Conservation (phyloP, 2,888 invertebrate species). For the Nemoura dubitans region DNA sequence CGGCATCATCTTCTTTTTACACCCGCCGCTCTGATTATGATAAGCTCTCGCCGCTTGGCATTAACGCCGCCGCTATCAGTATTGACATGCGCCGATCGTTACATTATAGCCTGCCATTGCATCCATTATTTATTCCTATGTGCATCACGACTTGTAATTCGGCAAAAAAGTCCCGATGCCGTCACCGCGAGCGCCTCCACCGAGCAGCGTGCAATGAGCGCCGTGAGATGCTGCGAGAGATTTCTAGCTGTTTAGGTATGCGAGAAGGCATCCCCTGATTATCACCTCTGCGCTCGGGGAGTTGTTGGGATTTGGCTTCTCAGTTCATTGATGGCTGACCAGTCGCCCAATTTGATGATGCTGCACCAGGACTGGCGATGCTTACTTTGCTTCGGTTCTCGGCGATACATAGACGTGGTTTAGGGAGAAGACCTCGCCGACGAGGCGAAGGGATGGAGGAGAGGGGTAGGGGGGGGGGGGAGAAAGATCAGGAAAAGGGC, state of each 20-base stretch:
- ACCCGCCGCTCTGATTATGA: slow-evolving; percentile 37
- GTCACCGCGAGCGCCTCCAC: neutral
- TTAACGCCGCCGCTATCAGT: neutral
- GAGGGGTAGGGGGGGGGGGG: slow-evolving; percentile 25
- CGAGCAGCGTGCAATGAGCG: neutral
- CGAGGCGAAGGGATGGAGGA: neutral
- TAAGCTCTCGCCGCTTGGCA: slow-evolving; percentile 1
- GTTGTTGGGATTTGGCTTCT: slow-evolving; percentile 29
- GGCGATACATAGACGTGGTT: slow-evolving; percentile 20
- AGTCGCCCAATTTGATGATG: slow-evolving; percentile 47
- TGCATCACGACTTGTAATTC: slow-evolving; percentile 13
- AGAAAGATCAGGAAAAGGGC: slow-evolving; percentile 30
- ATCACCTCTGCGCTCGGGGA: slow-evolving; percentile 39
- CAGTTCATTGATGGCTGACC: slow-evolving; percentile 48
- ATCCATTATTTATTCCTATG: neutral
- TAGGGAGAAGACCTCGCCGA: slow-evolving; percentile 13
- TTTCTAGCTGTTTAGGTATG: slow-evolving; percentile 41
- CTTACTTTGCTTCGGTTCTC: slow-evolving; percentile 22
- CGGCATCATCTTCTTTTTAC: slow-evolving; percentile 18
- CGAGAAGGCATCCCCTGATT: slow-evolving; percentile 38
- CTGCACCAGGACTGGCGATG: slow-evolving; percentile 29
- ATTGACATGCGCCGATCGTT: neutral
- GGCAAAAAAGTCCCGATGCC: neutral
- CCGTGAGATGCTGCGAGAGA: slow-evolving; percentile 7
- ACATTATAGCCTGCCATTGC: neutral